phyloP scores from a whole-genome alignment of 2,797 vertebrate species.

The Microcaecilia unicolor region DNA sequence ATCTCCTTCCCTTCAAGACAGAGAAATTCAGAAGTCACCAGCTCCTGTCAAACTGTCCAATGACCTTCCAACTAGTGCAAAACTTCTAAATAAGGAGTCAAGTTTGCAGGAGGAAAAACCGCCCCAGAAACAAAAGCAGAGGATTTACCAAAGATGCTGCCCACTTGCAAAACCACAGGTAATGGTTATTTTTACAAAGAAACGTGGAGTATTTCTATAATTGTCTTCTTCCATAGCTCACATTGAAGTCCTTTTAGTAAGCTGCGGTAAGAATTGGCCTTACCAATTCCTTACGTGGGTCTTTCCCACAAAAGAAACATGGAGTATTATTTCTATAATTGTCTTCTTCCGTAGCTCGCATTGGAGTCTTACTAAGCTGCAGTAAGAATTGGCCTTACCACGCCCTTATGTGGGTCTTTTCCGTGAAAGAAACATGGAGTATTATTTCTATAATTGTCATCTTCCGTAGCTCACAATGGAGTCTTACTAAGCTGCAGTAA shows the following conservation, averaged over 20 bases:
- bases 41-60: constrained; percentile 5
- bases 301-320: neutral
- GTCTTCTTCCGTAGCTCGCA: too few relatives aligned
- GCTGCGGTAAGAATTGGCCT: too few relatives aligned
- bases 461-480: too few relatives aligned
- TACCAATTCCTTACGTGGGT: too few relatives aligned
- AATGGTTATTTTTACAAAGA: neutral
- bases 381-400: too few relatives aligned
- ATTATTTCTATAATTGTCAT: too few relatives aligned
- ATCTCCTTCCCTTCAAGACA: neutral
- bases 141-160: constrained; percentile 20
- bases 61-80: constrained; percentile 1
- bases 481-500: too few relatives aligned
- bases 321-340: neutral
- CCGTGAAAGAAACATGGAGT: neutral
- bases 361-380: too few relatives aligned
- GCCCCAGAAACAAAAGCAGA: constrained; percentile 22
- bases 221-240: too few relatives aligned
- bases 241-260: too few relatives aligned
- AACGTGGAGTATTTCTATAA: neutral
- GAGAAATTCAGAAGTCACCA: constrained; percentile 4
- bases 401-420: too few relatives aligned
- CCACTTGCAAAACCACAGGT: constrained; percentile 32
- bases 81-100: constrained; percentile 39
- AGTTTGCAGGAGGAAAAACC: constrained; percentile 41